Conservation (phyloP, 1,140 invertebrate genomes). For the Stegodyphus mimosarum region DNA sequence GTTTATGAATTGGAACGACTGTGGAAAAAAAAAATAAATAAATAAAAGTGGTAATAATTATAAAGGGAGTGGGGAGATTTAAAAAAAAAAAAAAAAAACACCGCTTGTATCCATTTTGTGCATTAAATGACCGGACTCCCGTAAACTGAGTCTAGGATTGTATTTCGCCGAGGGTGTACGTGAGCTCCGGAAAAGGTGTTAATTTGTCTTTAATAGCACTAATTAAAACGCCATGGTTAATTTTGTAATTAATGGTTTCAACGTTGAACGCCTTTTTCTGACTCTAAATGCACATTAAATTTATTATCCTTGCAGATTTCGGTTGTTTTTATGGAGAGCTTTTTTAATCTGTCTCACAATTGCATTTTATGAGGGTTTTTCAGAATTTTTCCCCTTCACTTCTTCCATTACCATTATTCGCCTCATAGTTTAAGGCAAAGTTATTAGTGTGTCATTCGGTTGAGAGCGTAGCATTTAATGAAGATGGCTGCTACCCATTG, state of each 20-base stretch:
- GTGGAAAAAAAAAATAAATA: not conserved
- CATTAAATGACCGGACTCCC: constrained; percentile 34
- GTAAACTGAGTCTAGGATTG: constrained; percentile 49
- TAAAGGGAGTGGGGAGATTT: not conserved
- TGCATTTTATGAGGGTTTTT: constrained; percentile 4
- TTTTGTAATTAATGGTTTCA: constrained; percentile 59
- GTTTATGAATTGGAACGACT: constrained; percentile 31
- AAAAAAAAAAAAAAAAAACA: not conserved
- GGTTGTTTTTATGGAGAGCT: constrained; percentile 11
- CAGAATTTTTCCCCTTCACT: not conserved
- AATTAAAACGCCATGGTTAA: constrained; percentile 60
- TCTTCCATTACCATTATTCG: not conserved
- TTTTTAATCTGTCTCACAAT: not conserved
- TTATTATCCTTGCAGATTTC: constrained; percentile 46
- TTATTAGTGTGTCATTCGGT: too few relatives aligned
- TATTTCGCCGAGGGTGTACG: constrained; percentile 9
- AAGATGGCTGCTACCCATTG: too few relatives aligned
- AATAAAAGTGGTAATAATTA: not conserved
- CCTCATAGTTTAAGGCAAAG: too few relatives aligned
- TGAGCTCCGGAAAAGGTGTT: constrained; percentile 37
- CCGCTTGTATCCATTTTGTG: constrained; percentile 15
- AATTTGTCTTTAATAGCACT: constrained; percentile 60
- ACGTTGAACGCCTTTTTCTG: constrained; percentile 48
- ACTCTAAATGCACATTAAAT: constrained; percentile 34
- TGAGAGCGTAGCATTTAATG: too few relatives aligned